These are phyloP conservation scores for Pelecanoides urinatrix DNA, from an alignment of 2,113 vertebrate species.

Conservation along the genomic window DNA sequence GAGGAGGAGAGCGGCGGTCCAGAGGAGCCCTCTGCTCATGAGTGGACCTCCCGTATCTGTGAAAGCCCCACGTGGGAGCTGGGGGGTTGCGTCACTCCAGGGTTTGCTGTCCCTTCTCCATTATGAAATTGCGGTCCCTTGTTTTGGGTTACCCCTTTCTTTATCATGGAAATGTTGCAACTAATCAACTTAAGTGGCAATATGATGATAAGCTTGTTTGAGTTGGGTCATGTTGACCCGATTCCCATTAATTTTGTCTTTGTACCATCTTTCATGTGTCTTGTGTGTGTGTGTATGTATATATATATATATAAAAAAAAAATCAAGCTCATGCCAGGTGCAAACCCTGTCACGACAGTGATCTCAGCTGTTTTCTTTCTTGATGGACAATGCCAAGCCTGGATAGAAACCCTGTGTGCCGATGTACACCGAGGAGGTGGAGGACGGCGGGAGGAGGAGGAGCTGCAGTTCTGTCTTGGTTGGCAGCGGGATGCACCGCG, in stretches of 20 bases:
- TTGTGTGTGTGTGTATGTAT: not conserved
- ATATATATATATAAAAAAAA: not conserved
- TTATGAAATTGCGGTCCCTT: not conserved
- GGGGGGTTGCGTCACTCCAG: not conserved
- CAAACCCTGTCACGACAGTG: not conserved
- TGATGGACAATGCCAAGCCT: not conserved
- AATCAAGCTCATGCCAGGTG: conserved; percentile 28
- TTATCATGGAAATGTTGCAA: conserved; percentile 66
- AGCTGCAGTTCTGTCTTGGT: not conserved
- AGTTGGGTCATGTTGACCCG: conserved; percentile 69
- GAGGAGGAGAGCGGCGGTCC: not conserved
- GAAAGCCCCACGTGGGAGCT: not conserved
- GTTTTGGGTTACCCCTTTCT: conserved; percentile 43
- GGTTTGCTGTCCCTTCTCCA: not conserved
- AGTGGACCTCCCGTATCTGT: not conserved
- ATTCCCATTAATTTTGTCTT: conserved; percentile 59
- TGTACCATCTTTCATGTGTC: conserved; percentile 42
- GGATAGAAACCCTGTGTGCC: not conserved
- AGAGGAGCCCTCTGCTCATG: not conserved
- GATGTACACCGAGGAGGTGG: not conserved
- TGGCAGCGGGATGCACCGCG: rapidly evolving
- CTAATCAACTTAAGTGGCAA: conserved; percentile 63
- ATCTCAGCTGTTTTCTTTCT: conserved; percentile 29
- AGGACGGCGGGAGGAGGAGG: not conserved
- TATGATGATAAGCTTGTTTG: conserved; percentile 69